Percentiles rank a stretch among this genome's conserved stretches.
phyloP scores from a whole-genome alignment of 2,888 invertebrate species.

The Leuctra nigra region DNA sequence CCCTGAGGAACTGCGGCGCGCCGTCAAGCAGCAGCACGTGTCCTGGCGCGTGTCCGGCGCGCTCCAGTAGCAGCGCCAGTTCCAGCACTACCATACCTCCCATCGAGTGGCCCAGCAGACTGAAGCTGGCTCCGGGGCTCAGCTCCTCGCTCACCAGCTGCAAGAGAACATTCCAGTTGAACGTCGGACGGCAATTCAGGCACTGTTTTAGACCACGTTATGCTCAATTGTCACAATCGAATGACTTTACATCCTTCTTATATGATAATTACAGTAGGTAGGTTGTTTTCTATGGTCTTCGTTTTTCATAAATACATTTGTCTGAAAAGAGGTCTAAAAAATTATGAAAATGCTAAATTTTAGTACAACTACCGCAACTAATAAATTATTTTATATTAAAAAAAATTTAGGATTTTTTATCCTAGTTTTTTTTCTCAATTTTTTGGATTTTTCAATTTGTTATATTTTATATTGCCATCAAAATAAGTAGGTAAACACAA shows the following conservation, averaged over 20 bases:
- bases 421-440: too few species aligned
- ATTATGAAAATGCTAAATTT: too few species aligned
- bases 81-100: slow-evolving; percentile 74
- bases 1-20: slow-evolving; percentile 56
- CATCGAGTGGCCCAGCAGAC: slow-evolving; percentile 82
- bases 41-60: slow-evolving; percentile 54
- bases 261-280: too few species aligned
- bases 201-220: neutral
- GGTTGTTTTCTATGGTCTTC: too few species aligned
- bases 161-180: neutral
- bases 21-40: slow-evolving; percentile 73
- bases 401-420: too few species aligned
- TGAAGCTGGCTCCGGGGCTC: slow-evolving; percentile 48
- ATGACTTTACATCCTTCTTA: neutral
- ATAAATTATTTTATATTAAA: too few species aligned
- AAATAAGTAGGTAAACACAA: too few species aligned
- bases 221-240: neutral
- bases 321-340: too few species aligned
- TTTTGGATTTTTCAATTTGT: too few species aligned
- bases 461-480: too few species aligned
- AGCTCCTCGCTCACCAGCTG: slow-evolving; percentile 17
- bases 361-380: too few species aligned
- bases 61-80: slow-evolving; percentile 64
- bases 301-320: too few species aligned
- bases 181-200: neutral